These are phyloP conservation scores for Serripes groenlandicus DNA, from an alignment of 2,888 invertebrate genomes.

Conservation along the genomic window DNA sequence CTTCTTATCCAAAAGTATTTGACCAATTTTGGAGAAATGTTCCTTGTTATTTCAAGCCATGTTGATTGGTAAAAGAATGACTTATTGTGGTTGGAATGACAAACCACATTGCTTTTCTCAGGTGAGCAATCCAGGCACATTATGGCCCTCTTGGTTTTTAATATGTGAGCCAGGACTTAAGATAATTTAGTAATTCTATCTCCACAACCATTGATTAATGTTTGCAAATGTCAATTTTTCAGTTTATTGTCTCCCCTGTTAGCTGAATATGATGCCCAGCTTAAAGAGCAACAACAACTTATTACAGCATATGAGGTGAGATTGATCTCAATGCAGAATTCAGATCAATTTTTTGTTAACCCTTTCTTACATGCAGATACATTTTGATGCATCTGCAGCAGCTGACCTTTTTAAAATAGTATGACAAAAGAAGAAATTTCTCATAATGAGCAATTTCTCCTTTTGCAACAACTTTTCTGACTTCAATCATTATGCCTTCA, in stretches of 20 bases:
- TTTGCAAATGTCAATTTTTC: conserved; percentile 34
- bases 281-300: conserved; percentile 36
- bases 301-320: conserved; percentile 13
- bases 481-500: too few relatives aligned
- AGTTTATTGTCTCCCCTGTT: conserved; percentile 87
- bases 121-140: not conserved
- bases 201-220: not conserved
- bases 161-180: too few relatives aligned
- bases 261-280: conserved; percentile 87
- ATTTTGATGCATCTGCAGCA: not conserved
- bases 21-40: too few relatives aligned
- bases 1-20: too few relatives aligned
- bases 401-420: not conserved
- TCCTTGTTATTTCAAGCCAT: too few relatives aligned
- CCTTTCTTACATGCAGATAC: not conserved
- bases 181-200: not conserved
- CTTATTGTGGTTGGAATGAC: not conserved
- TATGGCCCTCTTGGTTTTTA: too few relatives aligned
- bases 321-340: too few relatives aligned
- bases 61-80: not conserved
- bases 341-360: too few relatives aligned
- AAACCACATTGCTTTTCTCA: not conserved
- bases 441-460: not conserved
- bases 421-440: not conserved
- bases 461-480: not conserved